Conservation (phyloP, 2,797 vertebrate genomes). For the Myiotriccus ornatus region DNA sequence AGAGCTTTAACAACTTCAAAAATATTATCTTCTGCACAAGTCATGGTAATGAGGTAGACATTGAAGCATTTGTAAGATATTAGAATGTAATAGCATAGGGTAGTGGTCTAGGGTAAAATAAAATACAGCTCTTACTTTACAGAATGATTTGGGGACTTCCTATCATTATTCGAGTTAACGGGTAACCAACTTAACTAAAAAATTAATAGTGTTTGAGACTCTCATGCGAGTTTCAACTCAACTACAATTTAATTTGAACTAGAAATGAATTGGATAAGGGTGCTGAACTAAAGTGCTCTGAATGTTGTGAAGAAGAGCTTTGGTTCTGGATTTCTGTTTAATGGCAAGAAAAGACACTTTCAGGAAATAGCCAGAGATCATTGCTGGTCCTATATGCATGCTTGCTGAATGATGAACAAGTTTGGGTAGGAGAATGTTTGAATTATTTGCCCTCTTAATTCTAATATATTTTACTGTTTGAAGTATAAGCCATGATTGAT, state of each 20-base stretch:
- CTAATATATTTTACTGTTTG: background rate
- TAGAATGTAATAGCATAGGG: background rate
- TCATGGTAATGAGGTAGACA: background rate
- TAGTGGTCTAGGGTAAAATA: background rate
- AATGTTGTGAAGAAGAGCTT: background rate
- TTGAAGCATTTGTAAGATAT: background rate
- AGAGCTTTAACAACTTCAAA: background rate
- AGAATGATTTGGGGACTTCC: background rate
- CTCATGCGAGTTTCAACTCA: background rate
- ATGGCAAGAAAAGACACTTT: background rate
- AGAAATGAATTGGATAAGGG: conserved; percentile 7
- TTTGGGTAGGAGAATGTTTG: background rate
- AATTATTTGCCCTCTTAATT: background rate
- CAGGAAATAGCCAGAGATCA: background rate
- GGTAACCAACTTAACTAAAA: conserved; percentile 9
- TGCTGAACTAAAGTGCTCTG: background rate
- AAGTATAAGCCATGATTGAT: background rate
- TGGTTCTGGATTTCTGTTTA: conserved; percentile 1
- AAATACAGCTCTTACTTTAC: background rate
- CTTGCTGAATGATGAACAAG: background rate
- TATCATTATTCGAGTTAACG: background rate
- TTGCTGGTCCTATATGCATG: fast-evolving
- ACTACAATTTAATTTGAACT: conserved; percentile 22
- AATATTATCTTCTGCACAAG: background rate
- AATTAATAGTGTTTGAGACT: conserved; percentile 5